Evolutionary conservation across 2,888 invertebrate species (phyloP).

Genomic region (Sinelater perroti): DNA sequence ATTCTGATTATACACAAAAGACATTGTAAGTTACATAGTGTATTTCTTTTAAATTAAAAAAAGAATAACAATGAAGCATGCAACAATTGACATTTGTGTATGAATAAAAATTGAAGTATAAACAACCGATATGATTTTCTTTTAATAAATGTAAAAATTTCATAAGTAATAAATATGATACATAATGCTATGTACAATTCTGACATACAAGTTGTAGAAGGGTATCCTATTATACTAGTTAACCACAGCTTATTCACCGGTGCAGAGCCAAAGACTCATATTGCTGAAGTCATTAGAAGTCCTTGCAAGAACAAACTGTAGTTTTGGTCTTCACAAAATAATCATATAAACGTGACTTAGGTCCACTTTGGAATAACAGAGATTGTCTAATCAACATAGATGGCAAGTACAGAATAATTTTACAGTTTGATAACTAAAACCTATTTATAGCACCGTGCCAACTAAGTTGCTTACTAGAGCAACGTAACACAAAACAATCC

Average conservation of each 20-base stretch:
- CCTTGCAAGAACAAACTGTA: constrained; percentile 20
- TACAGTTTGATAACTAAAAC: no score
- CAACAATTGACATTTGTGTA: constrained; percentile 49
- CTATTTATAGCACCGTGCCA: no score
- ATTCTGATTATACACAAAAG: no score
- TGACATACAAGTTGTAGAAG: constrained; percentile 26
- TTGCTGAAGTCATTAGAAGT: constrained; percentile 41
- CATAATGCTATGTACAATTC: constrained; percentile 41
- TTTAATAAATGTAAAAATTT: constrained; percentile 43
- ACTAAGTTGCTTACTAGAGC: no score
- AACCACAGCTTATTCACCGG: constrained; percentile 27
- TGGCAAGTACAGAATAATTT: constrained; percentile 1
- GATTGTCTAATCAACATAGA: background rate
- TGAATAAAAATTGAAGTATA: constrained; percentile 43
- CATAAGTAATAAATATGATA: constrained; percentile 42
- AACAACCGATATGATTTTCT: constrained; percentile 37
- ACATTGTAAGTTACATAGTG: constrained; percentile 16
- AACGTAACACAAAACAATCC: no score
- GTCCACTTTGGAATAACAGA: constrained; percentile 47
- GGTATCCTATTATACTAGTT: constrained; percentile 18
- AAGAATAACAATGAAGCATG: constrained; percentile 48
- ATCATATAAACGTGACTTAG: constrained; percentile 47
- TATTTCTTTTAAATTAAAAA: constrained; percentile 43
- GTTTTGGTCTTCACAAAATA: constrained; percentile 13
- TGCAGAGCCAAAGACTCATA: constrained; percentile 20